A percentile compares a stretch with the other conserved stretches of the same genome.
Conservation (phyloP, 2,888 invertebrate species). For the Drosophila recens region DNA sequence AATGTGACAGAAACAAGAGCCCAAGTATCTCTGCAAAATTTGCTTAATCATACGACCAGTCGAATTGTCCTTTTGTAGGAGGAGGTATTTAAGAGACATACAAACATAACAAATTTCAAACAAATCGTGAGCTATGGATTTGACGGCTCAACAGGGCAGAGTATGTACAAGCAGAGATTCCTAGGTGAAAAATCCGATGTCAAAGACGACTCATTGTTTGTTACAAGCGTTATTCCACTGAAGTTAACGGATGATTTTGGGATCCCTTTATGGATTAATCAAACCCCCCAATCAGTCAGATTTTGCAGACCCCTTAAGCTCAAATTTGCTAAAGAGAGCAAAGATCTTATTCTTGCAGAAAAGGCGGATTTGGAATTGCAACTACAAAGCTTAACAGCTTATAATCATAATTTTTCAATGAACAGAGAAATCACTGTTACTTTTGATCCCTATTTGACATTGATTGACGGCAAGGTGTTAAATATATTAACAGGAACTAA, state of each 20-base stretch:
- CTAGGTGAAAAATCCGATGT: not conserved
- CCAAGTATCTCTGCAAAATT: slow-evolving; percentile 9
- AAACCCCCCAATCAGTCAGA: not conserved
- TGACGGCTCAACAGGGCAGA: not conserved
- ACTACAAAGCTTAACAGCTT: no score
- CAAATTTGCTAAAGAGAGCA: not conserved
- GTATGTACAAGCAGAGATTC: not conserved
- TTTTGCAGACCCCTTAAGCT: not conserved
- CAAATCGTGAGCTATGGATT: no score
- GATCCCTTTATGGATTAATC: not conserved
- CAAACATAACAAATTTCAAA: not conserved
- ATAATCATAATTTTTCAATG: no score
- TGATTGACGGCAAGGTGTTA: no score
- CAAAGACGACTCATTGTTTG: not conserved
- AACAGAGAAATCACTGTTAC: no score
- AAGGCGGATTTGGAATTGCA: no score
- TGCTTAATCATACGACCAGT: not conserved
- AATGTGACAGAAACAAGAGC: not conserved
- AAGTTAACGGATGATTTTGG: slow-evolving; percentile 4
- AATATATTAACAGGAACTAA: no score
- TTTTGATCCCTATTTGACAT: no score
- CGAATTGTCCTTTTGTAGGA: not conserved
- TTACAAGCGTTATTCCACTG: not conserved
- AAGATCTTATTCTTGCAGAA: no score
- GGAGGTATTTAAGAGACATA: not conserved